These are phyloP conservation scores for Cervus canadensis DNA, from an alignment of 2,113 vertebrate species.

Conservation along the genomic window DNA sequence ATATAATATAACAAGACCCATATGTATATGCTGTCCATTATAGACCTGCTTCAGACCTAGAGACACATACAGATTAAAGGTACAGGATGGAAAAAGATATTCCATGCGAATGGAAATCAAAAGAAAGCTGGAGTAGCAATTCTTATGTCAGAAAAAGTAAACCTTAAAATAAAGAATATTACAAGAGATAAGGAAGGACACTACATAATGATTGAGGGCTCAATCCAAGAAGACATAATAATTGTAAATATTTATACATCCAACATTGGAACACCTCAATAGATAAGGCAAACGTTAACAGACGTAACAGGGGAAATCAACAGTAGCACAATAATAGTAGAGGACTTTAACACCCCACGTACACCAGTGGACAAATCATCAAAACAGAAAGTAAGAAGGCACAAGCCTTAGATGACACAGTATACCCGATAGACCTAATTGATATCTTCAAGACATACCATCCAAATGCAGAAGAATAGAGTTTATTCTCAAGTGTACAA, in stretches of 20 bases:
- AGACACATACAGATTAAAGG: background rate
- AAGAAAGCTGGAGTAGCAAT: background rate
- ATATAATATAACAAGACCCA: background rate
- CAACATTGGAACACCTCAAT: background rate
- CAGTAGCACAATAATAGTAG: background rate
- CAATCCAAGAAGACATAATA: background rate
- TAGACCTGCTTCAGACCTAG: background rate
- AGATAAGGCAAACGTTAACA: background rate
- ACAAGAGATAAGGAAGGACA: background rate
- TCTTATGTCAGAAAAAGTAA: background rate
- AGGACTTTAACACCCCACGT: background rate
- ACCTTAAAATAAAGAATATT: background rate
- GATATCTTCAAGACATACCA: background rate
- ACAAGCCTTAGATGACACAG: background rate
- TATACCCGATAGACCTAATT: background rate
- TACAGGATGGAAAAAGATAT: background rate
- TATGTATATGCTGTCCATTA: background rate
- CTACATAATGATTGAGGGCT: background rate
- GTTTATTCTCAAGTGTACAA: background rate
- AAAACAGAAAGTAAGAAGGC: background rate
- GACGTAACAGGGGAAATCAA: background rate
- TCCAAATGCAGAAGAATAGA: background rate
- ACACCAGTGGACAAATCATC: background rate
- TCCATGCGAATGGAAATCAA: background rate
- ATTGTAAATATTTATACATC: background rate